Evolutionary conservation across 2,888 invertebrate genomes (phyloP).

Genomic region (Ormyrus thymus): DNA sequence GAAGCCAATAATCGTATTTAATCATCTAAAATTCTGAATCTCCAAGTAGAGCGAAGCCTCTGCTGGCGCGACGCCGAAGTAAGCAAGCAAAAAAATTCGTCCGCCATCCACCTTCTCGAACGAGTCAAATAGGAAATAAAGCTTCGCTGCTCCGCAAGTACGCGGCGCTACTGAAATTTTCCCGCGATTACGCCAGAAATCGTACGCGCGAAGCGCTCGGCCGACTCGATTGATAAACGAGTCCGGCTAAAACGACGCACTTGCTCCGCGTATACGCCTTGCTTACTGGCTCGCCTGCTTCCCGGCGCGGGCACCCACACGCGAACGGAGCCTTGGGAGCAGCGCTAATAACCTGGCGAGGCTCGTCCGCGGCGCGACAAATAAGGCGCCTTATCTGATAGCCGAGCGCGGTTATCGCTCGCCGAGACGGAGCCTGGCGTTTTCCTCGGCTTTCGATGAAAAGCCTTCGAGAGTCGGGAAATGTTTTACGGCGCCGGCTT

Average conservation of each 20-base stretch:
- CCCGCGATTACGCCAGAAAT: not conserved
- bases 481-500: too few relatives aligned
- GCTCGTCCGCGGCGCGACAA: conserved; percentile 43
- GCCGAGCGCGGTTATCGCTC: not conserved
- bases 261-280: not conserved
- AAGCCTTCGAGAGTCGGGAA: not conserved
- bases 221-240: not conserved
- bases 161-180: conserved; percentile 3
- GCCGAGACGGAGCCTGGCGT: too few relatives aligned
- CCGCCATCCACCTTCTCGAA: too few relatives aligned
- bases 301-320: too few relatives aligned
- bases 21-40: too few relatives aligned
- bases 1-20: too few relatives aligned
- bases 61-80: too few relatives aligned
- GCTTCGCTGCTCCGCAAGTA: too few relatives aligned
- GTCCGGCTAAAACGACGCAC: conserved; percentile 15
- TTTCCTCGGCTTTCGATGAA: not conserved
- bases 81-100: too few relatives aligned
- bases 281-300: too few relatives aligned
- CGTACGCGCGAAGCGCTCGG: conserved; percentile 13
- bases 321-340: not conserved
- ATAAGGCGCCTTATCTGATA: conserved; percentile 56
- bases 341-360: conserved; percentile 44
- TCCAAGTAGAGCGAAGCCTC: too few relatives aligned
- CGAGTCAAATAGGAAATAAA: too few relatives aligned